Evolutionary conservation across 2,797 vertebrate species (phyloP), one percentile per base, ranked within the genome.

Genomic region (Pseudopleuronectes americanus): DNA sequence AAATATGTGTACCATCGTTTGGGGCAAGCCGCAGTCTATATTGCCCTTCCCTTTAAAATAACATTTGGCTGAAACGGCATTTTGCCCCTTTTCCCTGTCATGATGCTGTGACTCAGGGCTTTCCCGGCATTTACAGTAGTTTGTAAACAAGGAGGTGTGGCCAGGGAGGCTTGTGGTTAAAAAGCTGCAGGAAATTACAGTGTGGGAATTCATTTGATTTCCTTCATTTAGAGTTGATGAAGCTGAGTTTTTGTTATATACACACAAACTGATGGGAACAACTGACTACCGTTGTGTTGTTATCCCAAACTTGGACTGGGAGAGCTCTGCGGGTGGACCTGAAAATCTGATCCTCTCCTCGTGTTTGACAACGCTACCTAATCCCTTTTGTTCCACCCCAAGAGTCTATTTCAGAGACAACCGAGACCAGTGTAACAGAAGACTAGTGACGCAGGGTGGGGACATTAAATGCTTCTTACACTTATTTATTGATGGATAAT

Each of bases 51-150:
- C 84, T 86, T 78, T 79, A 87, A 93, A 90, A 87, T 77, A 89
- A 81, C 80, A 76, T 91, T 91, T 86, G 89, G 93, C 93, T 93
- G 92, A 92, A 90, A 82, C 60, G 4, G 92, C 91, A 82, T 70
- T 91, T 91, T 88, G 28, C 60, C 69, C 73, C 79, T 49, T 84
- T 91, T 85, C 87, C 86, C 86, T 80, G 74, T 83, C 87, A 74
- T 83, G 76, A 85, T 76, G 48, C 68, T 76, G 87, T 92, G 91
- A 94, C 91, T 93, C 79, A 77, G 91, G 87, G 79, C 57, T 92
- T 90, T 89, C 84, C 57, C 31, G 52, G 23, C 57, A 64, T 76
- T 45, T 62, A 64, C 76, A 73, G 62, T 60, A 22, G 54, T 76
- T 84, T 90, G 92, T 91, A 91, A 94, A 93, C 91, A 92, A 80